These are phyloP conservation scores for Eupithecia insigniata DNA, from an alignment of 2,888 invertebrate genomes.

Conservation along the genomic window DNA sequence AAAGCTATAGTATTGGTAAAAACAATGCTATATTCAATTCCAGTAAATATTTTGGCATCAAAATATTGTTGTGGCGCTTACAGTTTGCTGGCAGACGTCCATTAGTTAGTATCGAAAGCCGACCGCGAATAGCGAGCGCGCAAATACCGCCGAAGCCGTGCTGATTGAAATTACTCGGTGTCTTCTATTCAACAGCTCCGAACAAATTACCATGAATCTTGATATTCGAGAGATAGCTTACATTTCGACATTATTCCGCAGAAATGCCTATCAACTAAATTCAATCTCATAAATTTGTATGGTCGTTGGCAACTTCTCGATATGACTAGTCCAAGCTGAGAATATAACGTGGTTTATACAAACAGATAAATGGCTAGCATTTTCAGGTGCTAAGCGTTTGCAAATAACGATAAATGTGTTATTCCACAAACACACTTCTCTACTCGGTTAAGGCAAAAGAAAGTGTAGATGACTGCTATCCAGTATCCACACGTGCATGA, in stretches of 20 bases:
- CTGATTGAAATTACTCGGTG: constrained; percentile 41
- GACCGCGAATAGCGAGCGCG: constrained; percentile 47
- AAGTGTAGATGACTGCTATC: constrained; percentile 21
- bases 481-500: constrained; percentile 9
- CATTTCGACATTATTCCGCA: constrained; percentile 3
- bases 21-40: constrained; percentile 38
- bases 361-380: background rate
- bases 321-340: background rate
- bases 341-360: background rate
- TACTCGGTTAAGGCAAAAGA: constrained; percentile 25
- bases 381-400: constrained; percentile 15
- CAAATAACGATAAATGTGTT: constrained; percentile 19
- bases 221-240: constrained; percentile 10
- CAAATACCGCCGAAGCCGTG: constrained; percentile 36
- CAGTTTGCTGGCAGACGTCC: constrained; percentile 66
- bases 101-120: constrained; percentile 61
- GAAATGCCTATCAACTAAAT: background rate
- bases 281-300: constrained; percentile 6
- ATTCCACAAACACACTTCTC: constrained; percentile 33
- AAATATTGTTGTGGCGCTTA: constrained; percentile 60
- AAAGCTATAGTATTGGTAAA: constrained; percentile 29
- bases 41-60: constrained; percentile 52
- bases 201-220: constrained; percentile 29
- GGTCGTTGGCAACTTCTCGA: constrained; percentile 5
- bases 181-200: constrained; percentile 23